Evolutionary conservation across 1,140 invertebrate genomes (phyloP).

Genomic region (Zaprionus inermis): DNA sequence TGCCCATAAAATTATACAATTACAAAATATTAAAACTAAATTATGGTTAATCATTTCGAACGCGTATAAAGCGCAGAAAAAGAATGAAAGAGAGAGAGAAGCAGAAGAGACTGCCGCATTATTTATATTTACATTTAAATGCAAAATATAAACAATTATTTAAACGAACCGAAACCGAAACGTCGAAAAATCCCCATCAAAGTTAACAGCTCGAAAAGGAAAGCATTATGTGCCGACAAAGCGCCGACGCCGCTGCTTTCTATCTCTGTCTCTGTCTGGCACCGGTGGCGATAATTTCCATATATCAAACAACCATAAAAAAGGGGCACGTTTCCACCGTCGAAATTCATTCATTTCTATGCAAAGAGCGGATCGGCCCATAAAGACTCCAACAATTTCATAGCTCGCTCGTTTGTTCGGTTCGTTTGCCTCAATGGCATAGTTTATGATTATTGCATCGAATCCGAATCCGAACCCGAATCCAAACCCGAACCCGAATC

Average conservation of each 20-base stretch:
- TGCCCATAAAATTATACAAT: constrained; percentile 79
- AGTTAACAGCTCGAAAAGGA: constrained; percentile 47
- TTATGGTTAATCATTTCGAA: constrained; percentile 73
- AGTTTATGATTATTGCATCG: constrained; percentile 78
- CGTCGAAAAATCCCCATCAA: constrained; percentile 43
- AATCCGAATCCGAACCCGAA: constrained; percentile 49
- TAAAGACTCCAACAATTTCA: constrained; percentile 74
- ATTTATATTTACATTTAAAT: constrained; percentile 61
- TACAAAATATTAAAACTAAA: constrained; percentile 77
- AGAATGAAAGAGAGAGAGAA: neutral
- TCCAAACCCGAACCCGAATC: constrained; percentile 39
- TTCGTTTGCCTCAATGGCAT: constrained; percentile 43
- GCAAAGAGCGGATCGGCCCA: constrained; percentile 58
- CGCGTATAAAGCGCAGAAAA: constrained; percentile 39
- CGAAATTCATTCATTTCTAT: constrained; percentile 68
- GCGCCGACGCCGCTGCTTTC: constrained; percentile 15
- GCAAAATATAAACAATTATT: constrained; percentile 70
- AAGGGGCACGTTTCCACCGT: constrained; percentile 63
- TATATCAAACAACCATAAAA: constrained; percentile 77
- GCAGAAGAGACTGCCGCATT: constrained; percentile 24
- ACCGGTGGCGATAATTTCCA: constrained; percentile 71
- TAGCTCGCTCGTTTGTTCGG: constrained; percentile 31
- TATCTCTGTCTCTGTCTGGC: constrained; percentile 17
- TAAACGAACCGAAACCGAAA: constrained; percentile 50
- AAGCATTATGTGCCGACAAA: constrained; percentile 75